Evolutionary conservation across 1,140 invertebrate species (phyloP), one percentile per base, ranked within the genome.

Genomic region (Gonioctena quinquepunctata): DNA sequence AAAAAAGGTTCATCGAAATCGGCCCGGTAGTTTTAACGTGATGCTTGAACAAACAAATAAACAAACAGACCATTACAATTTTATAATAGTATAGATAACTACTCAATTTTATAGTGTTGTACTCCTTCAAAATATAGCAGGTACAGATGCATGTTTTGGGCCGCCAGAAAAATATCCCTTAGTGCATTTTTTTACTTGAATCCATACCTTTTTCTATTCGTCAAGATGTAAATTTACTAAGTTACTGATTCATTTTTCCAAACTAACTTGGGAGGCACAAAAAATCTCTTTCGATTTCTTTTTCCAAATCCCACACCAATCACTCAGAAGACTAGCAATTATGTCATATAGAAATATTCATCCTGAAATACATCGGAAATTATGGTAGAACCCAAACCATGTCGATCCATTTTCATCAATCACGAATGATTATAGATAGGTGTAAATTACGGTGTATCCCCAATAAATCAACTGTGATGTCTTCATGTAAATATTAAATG

Each of bases 401-500:
- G 52, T 56, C 52, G 28, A 68, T 68, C 64, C 61, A 49, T 59
- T 68, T 72, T 33, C 71, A 72, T 72, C 71, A 69, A 72, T 69
- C 71, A 72, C 56, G 23, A 21, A 8, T 60, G 11, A 16, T 23
- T 22, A 72, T 72, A 66, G 71, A 72, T 64, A 72, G 71, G 71
- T 69, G 71, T 69, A 72, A 72, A 72, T 72, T 72, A 69, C 54
- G 28, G 61, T 19, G 22, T 64, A 72, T 69, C 66, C 65, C 66
- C 66, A 72, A 72, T 72, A 72, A 72, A 72, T 72, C 71, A 65
- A 50, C 22, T 25, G 22, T 69, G 61, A 72, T 69, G 65, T 59
- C 62, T 65, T 67, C 64, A 69, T 69, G 69, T 72, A 72, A 72
- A 72, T 68, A 71, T 64, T 25, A 54, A 56, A 57, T 1, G 11